Evolutionary conservation across 1,140 invertebrate species (phyloP).

Genomic region (Luehdorfia chinensis): DNA sequence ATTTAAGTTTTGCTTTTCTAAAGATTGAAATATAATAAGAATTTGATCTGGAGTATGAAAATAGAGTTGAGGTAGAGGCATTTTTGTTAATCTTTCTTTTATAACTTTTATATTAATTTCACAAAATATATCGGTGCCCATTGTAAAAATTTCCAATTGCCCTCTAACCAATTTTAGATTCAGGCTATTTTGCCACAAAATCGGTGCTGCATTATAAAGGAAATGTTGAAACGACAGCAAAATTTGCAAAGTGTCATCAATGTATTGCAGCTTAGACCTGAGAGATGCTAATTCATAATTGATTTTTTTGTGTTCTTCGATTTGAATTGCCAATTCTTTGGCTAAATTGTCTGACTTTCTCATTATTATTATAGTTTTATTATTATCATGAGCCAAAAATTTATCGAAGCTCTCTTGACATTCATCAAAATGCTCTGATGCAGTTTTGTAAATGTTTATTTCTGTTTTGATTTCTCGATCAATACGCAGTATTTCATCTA

Average conservation of each 20-base stretch:
- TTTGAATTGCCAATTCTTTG: conserved; percentile 70
- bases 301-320: conserved; percentile 72
- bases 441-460: conserved; percentile 72
- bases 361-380: conserved; percentile 78
- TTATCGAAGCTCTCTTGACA: conserved; percentile 80
- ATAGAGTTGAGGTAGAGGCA: conserved; percentile 73
- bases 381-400: conserved; percentile 80
- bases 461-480: conserved; percentile 80
- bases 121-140: conserved; percentile 50
- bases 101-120: conserved; percentile 50
- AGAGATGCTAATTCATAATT: conserved; percentile 71
- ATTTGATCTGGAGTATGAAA: conserved; percentile 79
- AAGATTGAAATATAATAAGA: conserved; percentile 74
- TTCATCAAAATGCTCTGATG: conserved; percentile 76
- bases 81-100: conserved; percentile 60
- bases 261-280: conserved; percentile 79
- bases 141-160: conserved; percentile 40
- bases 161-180: conserved; percentile 46
- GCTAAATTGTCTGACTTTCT: conserved; percentile 72
- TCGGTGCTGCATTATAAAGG: conserved; percentile 78
- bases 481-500: conserved; percentile 79
- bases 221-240: conserved; percentile 82
- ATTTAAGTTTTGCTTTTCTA: conserved; percentile 82
- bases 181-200: conserved; percentile 70
- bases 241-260: conserved; percentile 80